Evolutionary conservation across 2,113 vertebrate species (phyloP), one percentile per base, ranked within the genome.

Genomic region (Poeciliopsis retropinna): DNA sequence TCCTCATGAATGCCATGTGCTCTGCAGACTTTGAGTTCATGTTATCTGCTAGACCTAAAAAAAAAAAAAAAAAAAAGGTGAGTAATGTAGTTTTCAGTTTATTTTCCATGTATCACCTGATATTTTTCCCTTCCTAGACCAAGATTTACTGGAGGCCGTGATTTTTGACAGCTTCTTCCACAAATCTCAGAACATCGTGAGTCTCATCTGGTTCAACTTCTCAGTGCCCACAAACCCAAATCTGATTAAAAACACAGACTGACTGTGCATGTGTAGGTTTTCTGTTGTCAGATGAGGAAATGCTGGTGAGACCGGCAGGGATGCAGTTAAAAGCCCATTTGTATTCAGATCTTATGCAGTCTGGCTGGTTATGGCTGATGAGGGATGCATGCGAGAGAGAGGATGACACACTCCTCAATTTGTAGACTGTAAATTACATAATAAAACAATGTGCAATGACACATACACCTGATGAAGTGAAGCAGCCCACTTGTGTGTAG

Each of bases 121-220:
- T 17, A 66, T 22, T 65, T 65, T 87, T 86, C 79, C 39, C 70
- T 76, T 82, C 86, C 78, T 77, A 98, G 98, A 97, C 93, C 96
- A 97, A 94, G 94, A 95, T 82, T 92, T 99, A 91, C 94, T 99
- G 73, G 96, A 98, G 93, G 92, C 94, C 65, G 87, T 98, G 37
- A 84, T 99, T 77, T 83, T 92, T 81, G 95, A 97, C 89, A 97
- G 97, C 89, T 92, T 87, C 80, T 91, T 94, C 81, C 94, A 95
- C 70, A 94, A 93, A 0, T 93, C 92, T 75, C 93, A 95, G 57
- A 92, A 94, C 75, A 95, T 97, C 85, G 97, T 98, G 93, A 96
- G 97, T 95, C 44, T 51, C 47, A 27, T 29, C 30, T 69, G 64
- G 31, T 73, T 41, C 71, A 15, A 74, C 60, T 65, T 15, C 68